Base-by-base conservation (phyloP, 2,113 vertebrate species). In the Alligator mississippiensis region DNA sequence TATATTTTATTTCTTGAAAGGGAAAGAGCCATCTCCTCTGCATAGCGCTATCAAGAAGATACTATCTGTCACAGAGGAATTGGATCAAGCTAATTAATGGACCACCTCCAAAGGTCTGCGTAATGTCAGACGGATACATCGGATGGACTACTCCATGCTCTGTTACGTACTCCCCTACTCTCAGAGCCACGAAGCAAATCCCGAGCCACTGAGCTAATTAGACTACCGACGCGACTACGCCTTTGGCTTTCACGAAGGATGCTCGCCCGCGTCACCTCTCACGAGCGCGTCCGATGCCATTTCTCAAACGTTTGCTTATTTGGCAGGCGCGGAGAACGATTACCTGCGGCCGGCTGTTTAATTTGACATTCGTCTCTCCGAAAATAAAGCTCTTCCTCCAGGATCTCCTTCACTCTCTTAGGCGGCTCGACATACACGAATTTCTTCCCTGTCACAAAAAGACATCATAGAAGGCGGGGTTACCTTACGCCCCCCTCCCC, bases 341-440 rank as follows among this genome's bases (percentile, higher is more conserved):
- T 97, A 98, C 98, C 98, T 98, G 97, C 68, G 91, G 97, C 88
- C 81, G 96, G 89, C 17, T 95, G 96, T 92, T 94, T 97, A 89
- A 97, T 1, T 22, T 77, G 77, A 74, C 96, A 94, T 11, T 96
- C 97, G 85, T 98, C 98, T 85, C 94, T 95, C 88, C 54, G 89
- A 59, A 98, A 96, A 88, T 80, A 95, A 83, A 97, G 94, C 54
- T 98, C 97, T 86, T 98, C 98, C 90, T 98, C 96, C 7, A 97
- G 95, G 22, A 98, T 97, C 93, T 98, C 97, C 88, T 97, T 98
- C 93, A 98, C 97, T 95, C 97, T 97, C 89, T 92, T 97, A 80
- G 96, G 90, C 55, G 97, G 98, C 25, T 98, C 98, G 76, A 97
- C 98, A 82, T 97, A 97, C 0, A 96, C 85, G 87, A 91, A 95